Percentiles rank a stretch among this genome's conserved stretches.
phyloP scores from a whole-genome alignment of 2,888 invertebrate genomes.

The Atethmia centrago region DNA sequence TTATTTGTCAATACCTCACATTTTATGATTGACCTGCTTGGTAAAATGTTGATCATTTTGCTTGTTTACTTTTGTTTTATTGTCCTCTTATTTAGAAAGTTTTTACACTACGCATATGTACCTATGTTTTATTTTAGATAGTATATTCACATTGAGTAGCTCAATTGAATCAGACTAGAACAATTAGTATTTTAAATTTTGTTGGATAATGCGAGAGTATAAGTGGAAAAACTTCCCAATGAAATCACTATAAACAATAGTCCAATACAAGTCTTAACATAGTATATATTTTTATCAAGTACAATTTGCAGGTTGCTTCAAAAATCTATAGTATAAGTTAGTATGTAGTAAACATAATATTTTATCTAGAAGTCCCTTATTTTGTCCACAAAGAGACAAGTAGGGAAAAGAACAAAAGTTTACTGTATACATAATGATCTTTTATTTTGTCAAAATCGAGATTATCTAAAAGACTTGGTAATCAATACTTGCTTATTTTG shows the following conservation, averaged over 20 bases:
- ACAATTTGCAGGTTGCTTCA: conserved; percentile 84
- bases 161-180: conserved; percentile 70
- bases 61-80: conserved; percentile 68
- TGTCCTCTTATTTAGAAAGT: conserved; percentile 70
- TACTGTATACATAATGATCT: conserved; percentile 59
- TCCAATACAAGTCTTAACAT: conserved; percentile 64
- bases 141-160: conserved; percentile 65
- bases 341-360: conserved; percentile 77
- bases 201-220: conserved; percentile 62
- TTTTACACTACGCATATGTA: conserved; percentile 71
- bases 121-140: conserved; percentile 69
- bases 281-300: conserved; percentile 80
- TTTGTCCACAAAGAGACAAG: conserved; percentile 62
- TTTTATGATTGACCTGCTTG: conserved; percentile 57
- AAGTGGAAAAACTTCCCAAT: conserved; percentile 70
- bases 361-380: conserved; percentile 72
- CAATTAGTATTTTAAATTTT: conserved; percentile 72
- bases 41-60: conserved; percentile 77
- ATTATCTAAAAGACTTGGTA: conserved; percentile 60
- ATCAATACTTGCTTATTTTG: conserved; percentile 47
- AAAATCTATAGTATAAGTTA: conserved; percentile 82
- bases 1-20: conserved; percentile 68
- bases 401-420: conserved; percentile 79
- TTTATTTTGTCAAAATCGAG: conserved; percentile 56
- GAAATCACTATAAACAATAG: conserved; percentile 69